Evolutionary conservation across 2,797 vertebrate genomes (phyloP), one percentile per base, ranked within the genome.

Genomic region (Falco columbarius): DNA sequence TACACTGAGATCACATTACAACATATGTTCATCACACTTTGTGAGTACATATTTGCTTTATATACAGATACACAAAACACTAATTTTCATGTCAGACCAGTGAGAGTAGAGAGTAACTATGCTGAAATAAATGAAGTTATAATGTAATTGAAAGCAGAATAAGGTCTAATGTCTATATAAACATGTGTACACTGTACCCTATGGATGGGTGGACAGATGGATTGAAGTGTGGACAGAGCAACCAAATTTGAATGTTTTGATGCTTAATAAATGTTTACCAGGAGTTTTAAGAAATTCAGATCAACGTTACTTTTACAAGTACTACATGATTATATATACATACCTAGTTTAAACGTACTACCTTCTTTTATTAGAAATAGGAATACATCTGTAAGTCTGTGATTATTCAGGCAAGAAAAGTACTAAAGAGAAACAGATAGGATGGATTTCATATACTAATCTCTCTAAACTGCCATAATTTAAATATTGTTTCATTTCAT

Each of bases 1-100:
- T 96, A 89, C 74, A 59, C 77, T 93, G 68, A 75, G 90, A 88
- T 96, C 92, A 52, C 58, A 51, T 95, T 94, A 91, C 84, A 84
- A 40, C 89, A 72, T 68, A 36, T 68, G 85, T 70, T 94, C 72
- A 44, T 96, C 79, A 47, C 46, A n/a, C 85, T 95, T 61, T 18
- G 32, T 15, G 23, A 63, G 19, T 68, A 46, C 67, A 14, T 67
- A 49, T 65, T 32, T 83, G 56, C 55, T 90, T 34, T n/a, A 12
- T 15, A 52, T 16, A 79, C 62, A 80, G 74, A 89, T 54, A 67
- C 34, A 75, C 47, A 90, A 77, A 72, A 65, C 42, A 74, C 77
- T 75, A n/a, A 70, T 91, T 89, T 92, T 66, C 77, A 26, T 51
- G 54, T 89, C 81, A 91, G 58, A 66, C n/a, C 38, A 42, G 49